Evolutionary conservation across 1,140 invertebrate species (phyloP).

Genomic region (Drosophila erecta): DNA sequence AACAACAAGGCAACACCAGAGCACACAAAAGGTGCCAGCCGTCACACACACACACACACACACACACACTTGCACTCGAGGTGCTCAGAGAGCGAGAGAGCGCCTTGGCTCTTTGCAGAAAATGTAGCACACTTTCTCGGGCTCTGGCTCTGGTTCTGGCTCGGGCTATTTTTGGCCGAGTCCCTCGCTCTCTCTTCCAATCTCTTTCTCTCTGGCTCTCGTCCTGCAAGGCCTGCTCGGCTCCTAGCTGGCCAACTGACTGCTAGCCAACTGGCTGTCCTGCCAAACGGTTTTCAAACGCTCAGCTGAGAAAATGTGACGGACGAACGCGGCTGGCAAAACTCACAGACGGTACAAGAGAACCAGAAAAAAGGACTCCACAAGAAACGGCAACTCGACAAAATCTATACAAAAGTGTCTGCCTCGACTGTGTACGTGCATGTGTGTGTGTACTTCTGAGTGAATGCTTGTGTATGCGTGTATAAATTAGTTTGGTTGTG

Average conservation of each 20-base stretch:
- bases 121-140: conserved; percentile 54
- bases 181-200: conserved; percentile 17
- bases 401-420: conserved; percentile 62
- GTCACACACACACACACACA: conserved; percentile 12
- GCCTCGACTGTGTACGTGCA: conserved; percentile 3
- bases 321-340: conserved; percentile 65
- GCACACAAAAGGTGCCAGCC: conserved; percentile 39
- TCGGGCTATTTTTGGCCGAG: conserved; percentile 54
- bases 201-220: conserved; percentile 8
- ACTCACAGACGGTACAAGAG: conserved; percentile 40
- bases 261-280: conserved; percentile 47
- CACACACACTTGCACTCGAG: conserved; percentile 6
- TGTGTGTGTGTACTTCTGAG: conserved; percentile 23
- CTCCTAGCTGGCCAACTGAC: conserved; percentile 55
- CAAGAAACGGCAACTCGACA: conserved; percentile 54
- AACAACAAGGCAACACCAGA: conserved; percentile 55
- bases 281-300: conserved; percentile 75
- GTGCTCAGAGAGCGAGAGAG: conserved; percentile 9
- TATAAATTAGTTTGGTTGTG: conserved; percentile 54
- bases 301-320: conserved; percentile 78
- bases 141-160: too few relatives aligned
- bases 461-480: conserved; percentile 38
- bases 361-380: conserved; percentile 46
- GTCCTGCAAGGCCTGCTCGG: conserved; percentile 35
- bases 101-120: conserved; percentile 54